phyloP scores from a whole-genome alignment of 1,140 invertebrate genomes.

The Conus betulinus region DNA sequence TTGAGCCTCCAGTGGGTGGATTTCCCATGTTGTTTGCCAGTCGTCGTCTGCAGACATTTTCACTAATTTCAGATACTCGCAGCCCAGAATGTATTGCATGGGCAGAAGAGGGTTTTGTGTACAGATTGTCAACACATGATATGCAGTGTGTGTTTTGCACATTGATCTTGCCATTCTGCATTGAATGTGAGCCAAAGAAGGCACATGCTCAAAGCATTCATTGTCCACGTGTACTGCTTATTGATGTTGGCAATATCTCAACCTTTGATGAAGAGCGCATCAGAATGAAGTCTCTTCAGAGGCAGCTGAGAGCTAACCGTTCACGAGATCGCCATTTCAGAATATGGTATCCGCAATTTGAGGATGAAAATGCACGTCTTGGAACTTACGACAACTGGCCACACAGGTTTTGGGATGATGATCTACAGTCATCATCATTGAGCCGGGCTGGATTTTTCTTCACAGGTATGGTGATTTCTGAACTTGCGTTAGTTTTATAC shows the following conservation, averaged over 20 bases:
- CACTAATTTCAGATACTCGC: constrained; percentile 23
- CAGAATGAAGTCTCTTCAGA: background rate
- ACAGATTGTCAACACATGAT: background rate
- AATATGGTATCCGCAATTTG: constrained; percentile 41
- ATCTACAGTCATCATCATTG: constrained; percentile 19
- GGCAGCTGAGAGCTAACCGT: constrained; percentile 3
- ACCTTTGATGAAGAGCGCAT: constrained; percentile 33
- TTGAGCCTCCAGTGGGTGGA: constrained; percentile 38
- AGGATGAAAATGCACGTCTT: constrained; percentile 23
- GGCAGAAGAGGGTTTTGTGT: constrained; percentile 46
- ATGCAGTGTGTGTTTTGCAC: constrained; percentile 47
- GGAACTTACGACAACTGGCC: constrained; percentile 43
- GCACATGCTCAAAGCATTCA: constrained; percentile 27
- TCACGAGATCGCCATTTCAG: background rate
- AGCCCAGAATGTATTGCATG: constrained; percentile 24
- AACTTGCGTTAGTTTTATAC: too few species aligned
- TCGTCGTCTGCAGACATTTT: constrained; percentile 41
- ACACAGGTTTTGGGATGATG: background rate
- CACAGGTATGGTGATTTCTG: constrained; percentile 31
- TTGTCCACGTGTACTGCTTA: constrained; percentile 38
- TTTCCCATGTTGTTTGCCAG: constrained; percentile 40
- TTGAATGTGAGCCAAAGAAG: background rate
- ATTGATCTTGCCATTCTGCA: constrained; percentile 16
- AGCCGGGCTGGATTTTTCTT: constrained; percentile 46
- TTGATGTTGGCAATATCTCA: constrained; percentile 44